Conservation (phyloP, 1,140 invertebrate genomes). For the Heliconius congener region DNA sequence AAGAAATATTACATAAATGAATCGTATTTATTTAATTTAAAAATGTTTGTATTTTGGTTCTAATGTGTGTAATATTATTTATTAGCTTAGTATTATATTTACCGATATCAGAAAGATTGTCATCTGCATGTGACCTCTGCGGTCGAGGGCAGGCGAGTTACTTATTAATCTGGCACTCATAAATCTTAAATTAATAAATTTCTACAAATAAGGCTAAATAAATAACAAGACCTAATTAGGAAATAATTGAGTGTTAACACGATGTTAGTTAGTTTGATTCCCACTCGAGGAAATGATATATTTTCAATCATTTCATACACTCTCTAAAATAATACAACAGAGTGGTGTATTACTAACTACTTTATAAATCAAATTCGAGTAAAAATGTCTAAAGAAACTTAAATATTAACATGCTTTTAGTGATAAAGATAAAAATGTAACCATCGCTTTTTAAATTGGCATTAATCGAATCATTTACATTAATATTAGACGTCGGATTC, state of each 20-base stretch:
- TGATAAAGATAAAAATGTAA: slow-evolving; percentile 36
- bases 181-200: background rate
- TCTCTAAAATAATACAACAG: background rate
- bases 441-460: slow-evolving; percentile 30
- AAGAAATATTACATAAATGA: background rate
- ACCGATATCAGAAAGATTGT: slow-evolving; percentile 5
- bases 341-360: background rate
- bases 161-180: background rate
- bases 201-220: background rate
- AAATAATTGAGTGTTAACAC: background rate
- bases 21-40: no score
- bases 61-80: background rate
- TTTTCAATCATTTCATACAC: background rate
- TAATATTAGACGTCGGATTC: slow-evolving; percentile 28
- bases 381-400: slow-evolving; percentile 6
- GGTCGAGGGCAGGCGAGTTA: slow-evolving; percentile 11
- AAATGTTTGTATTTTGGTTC: no score
- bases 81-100: background rate
- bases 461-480: slow-evolving; percentile 36
- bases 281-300: background rate
- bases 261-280: background rate
- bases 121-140: background rate
- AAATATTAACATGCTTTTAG: slow-evolving; percentile 29
- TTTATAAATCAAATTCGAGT: background rate
- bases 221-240: no score